Percentiles rank a stretch among this genome's conserved stretches.
phyloP scores from a whole-genome alignment of 2,113 vertebrate genomes.

The Emydocephalus ijimae region DNA sequence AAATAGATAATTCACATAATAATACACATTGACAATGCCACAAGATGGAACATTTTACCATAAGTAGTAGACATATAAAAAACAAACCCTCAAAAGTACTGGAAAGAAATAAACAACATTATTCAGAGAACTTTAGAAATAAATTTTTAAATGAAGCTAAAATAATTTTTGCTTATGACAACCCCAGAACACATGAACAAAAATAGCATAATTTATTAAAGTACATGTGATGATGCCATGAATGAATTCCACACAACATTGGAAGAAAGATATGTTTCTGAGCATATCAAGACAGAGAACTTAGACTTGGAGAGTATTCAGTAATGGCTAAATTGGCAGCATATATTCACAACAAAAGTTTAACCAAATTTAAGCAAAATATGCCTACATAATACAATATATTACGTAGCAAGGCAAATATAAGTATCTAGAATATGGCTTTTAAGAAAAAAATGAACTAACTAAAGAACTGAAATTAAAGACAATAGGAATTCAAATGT shows the following conservation, averaged over 20 bases:
- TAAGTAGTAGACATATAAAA: not conserved
- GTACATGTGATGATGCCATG: not conserved
- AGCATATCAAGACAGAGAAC: not conserved
- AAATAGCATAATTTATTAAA: not conserved
- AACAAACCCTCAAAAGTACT: not conserved
- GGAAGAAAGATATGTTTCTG: not conserved
- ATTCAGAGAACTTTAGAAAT: not conserved
- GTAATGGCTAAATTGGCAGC: not conserved
- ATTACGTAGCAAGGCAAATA: not conserved
- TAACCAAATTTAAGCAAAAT: not conserved
- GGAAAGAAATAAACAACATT: not conserved
- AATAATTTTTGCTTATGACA: not conserved
- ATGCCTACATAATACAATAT: not conserved
- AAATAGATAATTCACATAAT: not conserved
- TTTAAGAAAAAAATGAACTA: not conserved
- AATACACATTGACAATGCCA: not conserved
- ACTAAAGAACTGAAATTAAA: not conserved
- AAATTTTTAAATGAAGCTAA: not conserved
- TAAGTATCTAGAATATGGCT: not conserved
- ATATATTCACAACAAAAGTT: not conserved
- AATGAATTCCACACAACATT: not conserved
- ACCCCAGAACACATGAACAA: not conserved
- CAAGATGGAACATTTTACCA: not conserved
- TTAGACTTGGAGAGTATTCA: not conserved
- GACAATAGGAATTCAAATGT: not conserved